Percentiles rank a stretch among this genome's conserved stretches.
phyloP scores from a whole-genome alignment of 2,888 invertebrate genomes.

The Philhelius pedissequus region DNA sequence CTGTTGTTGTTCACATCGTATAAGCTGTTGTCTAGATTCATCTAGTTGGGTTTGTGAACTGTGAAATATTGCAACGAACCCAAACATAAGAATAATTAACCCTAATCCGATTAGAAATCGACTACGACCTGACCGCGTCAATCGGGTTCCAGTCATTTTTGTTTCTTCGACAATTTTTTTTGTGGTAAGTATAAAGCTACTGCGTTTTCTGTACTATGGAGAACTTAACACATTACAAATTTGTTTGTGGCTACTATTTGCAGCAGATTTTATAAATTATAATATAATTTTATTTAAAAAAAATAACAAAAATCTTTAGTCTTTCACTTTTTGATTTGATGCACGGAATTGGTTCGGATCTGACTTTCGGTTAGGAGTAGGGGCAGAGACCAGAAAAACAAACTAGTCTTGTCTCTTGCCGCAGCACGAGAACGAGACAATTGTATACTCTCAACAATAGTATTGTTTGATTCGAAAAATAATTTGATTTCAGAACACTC shows the following conservation, averaged over 20 bases:
- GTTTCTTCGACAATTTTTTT: background rate
- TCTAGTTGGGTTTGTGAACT: slow-evolving; percentile 82
- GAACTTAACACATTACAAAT: background rate
- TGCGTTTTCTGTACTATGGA: background rate
- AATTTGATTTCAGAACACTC: no score
- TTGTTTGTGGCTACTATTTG: background rate
- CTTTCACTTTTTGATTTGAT: background rate
- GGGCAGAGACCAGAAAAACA: no score
- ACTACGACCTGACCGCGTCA: slow-evolving; percentile 81
- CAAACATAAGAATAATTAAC: slow-evolving; percentile 80
- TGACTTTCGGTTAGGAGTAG: no score
- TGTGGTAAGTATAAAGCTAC: background rate
- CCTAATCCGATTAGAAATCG: slow-evolving; percentile 81
- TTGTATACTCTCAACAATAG: no score
- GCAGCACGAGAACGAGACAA: no score
- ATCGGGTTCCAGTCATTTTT: slow-evolving; percentile 80
- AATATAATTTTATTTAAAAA: background rate
- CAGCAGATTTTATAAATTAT: background rate
- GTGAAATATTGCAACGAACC: slow-evolving; percentile 82
- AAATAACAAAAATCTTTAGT: background rate
- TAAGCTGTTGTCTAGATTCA: slow-evolving; percentile 80
- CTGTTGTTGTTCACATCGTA: slow-evolving; percentile 81
- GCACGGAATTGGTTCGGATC: background rate
- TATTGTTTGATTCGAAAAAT: no score
- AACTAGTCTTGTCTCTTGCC: no score